These are phyloP conservation scores for Palythoa grandiflora DNA, from an alignment of 92 coral and sea anemone species.

Conservation along the genomic window DNA sequence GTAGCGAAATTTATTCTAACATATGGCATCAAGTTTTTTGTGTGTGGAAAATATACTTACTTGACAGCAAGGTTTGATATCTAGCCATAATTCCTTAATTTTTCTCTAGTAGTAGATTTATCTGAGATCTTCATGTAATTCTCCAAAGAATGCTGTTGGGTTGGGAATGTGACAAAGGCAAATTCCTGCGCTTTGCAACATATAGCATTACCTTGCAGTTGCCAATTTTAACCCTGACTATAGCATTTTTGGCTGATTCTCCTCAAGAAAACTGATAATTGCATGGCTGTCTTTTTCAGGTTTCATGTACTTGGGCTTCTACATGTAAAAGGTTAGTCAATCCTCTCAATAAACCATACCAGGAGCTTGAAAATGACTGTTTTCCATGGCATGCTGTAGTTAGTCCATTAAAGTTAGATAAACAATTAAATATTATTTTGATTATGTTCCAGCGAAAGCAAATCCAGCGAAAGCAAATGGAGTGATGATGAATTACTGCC, in stretches of 20 bases:
- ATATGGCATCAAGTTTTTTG: background rate
- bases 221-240: slow-evolving; percentile 11
- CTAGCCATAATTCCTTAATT: slow-evolving; percentile 3
- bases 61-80: slow-evolving; percentile 5
- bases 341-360: slow-evolving; percentile 1
- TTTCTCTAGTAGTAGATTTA: slow-evolving; percentile 1
- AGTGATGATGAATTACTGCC: slow-evolving; percentile 11
- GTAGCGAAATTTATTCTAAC: background rate
- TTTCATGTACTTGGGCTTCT: slow-evolving; percentile 11
- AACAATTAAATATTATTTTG: slow-evolving; percentile 1
- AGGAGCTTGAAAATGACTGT: slow-evolving; percentile 8
- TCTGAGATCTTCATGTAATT: slow-evolving; percentile 10
- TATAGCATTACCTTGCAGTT: slow-evolving; percentile 7
- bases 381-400: slow-evolving; percentile 5
- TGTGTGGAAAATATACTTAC: slow-evolving; percentile 10
- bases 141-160: slow-evolving; percentile 5
- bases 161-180: slow-evolving; percentile 12
- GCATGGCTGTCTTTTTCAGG: slow-evolving; percentile 13
- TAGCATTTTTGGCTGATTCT: background rate
- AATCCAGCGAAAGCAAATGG: slow-evolving; percentile 9
- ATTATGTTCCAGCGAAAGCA: slow-evolving; percentile 11
- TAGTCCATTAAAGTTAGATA: slow-evolving; percentile 8
- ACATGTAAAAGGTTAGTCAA: slow-evolving; percentile 6
- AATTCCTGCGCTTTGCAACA: slow-evolving; percentile 2
- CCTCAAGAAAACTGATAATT: slow-evolving; percentile 10